phyloP scores from a whole-genome alignment of 2,888 invertebrate species.

The Melinopterus prodromus region DNA sequence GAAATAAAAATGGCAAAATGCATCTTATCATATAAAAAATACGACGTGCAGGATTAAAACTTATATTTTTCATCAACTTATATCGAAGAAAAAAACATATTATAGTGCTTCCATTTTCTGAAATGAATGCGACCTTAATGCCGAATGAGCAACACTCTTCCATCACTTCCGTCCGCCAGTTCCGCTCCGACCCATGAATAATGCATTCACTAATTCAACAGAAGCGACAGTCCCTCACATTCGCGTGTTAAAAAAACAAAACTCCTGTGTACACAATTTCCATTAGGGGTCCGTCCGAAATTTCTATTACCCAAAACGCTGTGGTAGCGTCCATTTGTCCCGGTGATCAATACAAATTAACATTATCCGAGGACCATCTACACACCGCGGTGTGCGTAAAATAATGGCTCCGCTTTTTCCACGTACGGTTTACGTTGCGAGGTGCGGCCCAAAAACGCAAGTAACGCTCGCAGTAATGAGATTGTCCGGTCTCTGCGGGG shows the following conservation, averaged over 20 bases:
- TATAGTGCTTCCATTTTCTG: too few species aligned
- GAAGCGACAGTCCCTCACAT: neutral
- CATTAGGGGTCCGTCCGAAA: neutral
- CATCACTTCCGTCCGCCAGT: neutral
- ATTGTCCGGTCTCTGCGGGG: conserved; percentile 58
- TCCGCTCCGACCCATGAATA: neutral
- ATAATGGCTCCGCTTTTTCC: conserved; percentile 14
- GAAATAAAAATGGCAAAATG: too few species aligned
- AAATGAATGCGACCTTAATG: neutral
- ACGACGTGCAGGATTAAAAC: too few species aligned
- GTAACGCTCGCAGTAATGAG: conserved; percentile 60
- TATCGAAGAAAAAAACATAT: too few species aligned
- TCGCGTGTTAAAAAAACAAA: neutral
- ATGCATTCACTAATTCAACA: neutral
- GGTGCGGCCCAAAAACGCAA: conserved; percentile 56
- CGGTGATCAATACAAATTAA: conserved; percentile 17
- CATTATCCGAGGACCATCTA: conserved; percentile 17
- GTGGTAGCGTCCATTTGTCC: neutral
- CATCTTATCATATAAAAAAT: too few species aligned
- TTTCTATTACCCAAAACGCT: neutral
- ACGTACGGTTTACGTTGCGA: conserved; percentile 14
- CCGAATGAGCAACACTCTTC: neutral
- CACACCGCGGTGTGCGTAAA: conserved; percentile 17
- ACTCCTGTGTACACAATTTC: neutral
- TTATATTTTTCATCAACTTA: too few species aligned